Conservation (phyloP, 2,113 vertebrate species). For the Cryptomyrus ogoouensis region DNA sequence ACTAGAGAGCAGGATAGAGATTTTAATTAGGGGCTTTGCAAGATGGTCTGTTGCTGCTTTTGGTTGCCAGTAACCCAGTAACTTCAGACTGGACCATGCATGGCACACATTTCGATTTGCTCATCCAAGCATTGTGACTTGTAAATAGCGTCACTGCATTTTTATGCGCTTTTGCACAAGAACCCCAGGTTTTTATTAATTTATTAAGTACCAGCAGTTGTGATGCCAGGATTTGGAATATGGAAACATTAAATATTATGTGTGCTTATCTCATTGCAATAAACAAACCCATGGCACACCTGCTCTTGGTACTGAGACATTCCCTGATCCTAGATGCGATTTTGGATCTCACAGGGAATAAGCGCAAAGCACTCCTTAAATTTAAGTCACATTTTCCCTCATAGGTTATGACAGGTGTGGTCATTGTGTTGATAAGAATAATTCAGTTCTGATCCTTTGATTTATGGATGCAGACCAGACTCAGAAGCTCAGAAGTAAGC, state of each 20-base stretch:
- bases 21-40: not conserved
- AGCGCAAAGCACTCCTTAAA: not conserved
- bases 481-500: not conserved
- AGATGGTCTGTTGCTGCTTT: not conserved
- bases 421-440: not conserved
- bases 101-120: not conserved
- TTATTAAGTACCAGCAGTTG: not conserved
- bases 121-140: not conserved
- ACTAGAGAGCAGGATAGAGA: not conserved
- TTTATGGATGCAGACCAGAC: not conserved
- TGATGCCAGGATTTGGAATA: not conserved
- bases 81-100: not conserved
- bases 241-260: conserved; percentile 1
- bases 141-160: not conserved
- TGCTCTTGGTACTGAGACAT: not conserved
- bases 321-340: not conserved
- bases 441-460: not conserved
- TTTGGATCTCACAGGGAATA: not conserved
- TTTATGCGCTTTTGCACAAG: not conserved
- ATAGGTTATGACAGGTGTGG: not conserved
- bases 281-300: not conserved
- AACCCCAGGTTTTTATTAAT: not conserved
- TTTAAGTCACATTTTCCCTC: not conserved
- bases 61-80: not conserved
- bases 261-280: not conserved